Base-by-base conservation (phyloP, 2,888 invertebrate genomes). In the Eumerus sabulonum region DNA sequence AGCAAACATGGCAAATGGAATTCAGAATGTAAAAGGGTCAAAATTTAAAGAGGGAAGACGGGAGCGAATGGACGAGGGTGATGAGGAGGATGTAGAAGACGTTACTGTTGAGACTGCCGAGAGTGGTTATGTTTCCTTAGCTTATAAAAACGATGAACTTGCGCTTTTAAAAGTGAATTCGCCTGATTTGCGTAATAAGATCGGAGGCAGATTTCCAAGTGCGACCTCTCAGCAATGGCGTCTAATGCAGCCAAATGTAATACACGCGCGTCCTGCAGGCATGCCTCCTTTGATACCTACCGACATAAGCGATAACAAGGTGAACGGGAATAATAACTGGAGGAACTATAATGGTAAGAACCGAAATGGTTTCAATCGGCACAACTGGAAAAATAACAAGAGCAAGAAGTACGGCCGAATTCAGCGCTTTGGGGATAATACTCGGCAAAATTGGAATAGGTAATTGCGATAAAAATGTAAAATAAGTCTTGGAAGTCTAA, bases 211-310 rank as follows among this genome's bases (percentile, higher is more conserved):
- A 14, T 44, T 68, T 1, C 81, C 81, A 1, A 64, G 59, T 36
- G 47, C 48, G 0, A 56, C 51, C 0, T 84, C 85, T 0, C 76
- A 68, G 0, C 84, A 84, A 16, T 82, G 83, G 82, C 85, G 85
- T 9, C 40, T 84, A 3, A 81, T 82, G 66, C 67, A 83, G 1
- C 81, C 84, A 0, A 85, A 83, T 56, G 85, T 85, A 59, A 48
- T 82, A 1, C 83, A 82, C 9, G 57, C 82, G 14, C 82, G 85
- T 1, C 84, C 85, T 9, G 70, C 64, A 2, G 85, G 84, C 1
- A 82, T 85, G 13, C 82, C 85, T 1, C 85, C 86, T 0, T 51
- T 85, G 35, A 67, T 84, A 2, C 84, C 84, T 0, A 53, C 81
- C 11, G 71, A 79, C 40, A 45, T 67, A 5, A 48, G 73, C 0